These are phyloP conservation scores for Dorcus parallelipipedus DNA, from an alignment of 2,888 invertebrate genomes.

Conservation along the genomic window DNA sequence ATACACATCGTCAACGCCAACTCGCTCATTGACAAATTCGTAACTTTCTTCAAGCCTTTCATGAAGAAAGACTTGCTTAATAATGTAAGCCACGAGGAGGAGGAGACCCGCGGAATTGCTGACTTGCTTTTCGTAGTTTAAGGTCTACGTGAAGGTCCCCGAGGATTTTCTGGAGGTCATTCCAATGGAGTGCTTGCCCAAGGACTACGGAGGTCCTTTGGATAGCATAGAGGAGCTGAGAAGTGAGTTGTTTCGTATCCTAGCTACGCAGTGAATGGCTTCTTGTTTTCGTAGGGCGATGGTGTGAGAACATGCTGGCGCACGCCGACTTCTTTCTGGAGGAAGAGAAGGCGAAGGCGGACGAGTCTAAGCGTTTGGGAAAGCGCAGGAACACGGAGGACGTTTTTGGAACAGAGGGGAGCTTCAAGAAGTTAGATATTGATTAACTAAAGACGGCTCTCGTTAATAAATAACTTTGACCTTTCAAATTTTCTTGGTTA, in stretches of 20 bases:
- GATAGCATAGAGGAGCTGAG: constrained; percentile 2
- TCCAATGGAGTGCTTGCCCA: constrained; percentile 17
- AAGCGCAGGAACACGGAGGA: constrained; percentile 59
- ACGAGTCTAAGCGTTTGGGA: constrained; percentile 58
- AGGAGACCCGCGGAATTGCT: too few relatives aligned
- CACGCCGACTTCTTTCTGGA: constrained; percentile 43
- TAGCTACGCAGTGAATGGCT: too few relatives aligned
- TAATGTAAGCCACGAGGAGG: constrained; percentile 37
- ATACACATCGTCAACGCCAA: constrained; percentile 68
- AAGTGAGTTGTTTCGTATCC: neutral
- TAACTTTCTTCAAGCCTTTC: constrained; percentile 66
- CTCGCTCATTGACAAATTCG: constrained; percentile 64
- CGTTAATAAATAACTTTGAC: too few relatives aligned
- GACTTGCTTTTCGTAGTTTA: too few relatives aligned
- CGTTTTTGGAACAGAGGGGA: constrained; percentile 65
- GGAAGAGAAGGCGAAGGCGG: constrained; percentile 54
- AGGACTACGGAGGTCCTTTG: constrained; percentile 16
- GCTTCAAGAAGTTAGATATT: constrained; percentile 68
- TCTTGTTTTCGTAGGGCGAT: too few relatives aligned
- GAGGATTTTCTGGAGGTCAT: constrained; percentile 2
- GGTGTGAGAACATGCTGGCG: too few relatives aligned
- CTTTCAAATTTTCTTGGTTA: too few relatives aligned
- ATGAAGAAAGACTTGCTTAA: constrained; percentile 62
- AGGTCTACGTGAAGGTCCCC: too few relatives aligned
- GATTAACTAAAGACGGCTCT: constrained; percentile 48